Conservation (phyloP, 2,113 vertebrate genomes). For the Coracopsis vasa region DNA sequence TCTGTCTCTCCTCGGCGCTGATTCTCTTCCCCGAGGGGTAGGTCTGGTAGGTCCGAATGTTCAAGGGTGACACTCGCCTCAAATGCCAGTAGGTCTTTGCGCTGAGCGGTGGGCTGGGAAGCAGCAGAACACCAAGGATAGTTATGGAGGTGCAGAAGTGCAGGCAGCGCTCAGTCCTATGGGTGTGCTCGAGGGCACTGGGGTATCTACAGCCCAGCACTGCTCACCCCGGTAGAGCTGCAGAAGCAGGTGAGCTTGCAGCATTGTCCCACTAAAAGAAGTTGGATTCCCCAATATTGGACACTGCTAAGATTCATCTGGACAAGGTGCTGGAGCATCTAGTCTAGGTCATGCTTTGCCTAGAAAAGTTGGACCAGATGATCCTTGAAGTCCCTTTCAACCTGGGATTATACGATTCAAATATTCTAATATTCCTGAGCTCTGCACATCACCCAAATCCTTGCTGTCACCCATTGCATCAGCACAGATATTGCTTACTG, state of each 20-base stretch:
- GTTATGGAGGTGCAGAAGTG: background rate
- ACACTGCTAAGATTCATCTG: background rate
- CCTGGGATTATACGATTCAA: background rate
- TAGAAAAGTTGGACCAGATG: background rate
- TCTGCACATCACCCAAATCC: background rate
- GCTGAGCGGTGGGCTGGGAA: constrained; percentile 46
- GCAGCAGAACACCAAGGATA: background rate
- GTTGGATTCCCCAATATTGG: background rate
- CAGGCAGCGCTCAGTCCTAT: background rate
- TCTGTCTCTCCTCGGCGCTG: constrained; percentile 15
- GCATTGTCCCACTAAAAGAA: background rate
- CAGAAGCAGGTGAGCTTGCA: background rate
- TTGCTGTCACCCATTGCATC: background rate
- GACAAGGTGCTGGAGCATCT: background rate
- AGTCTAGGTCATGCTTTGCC: background rate
- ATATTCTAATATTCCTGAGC: background rate
- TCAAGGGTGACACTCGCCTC: background rate
- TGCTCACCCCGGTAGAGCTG: background rate
- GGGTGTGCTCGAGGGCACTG: background rate
- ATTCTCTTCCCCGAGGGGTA: constrained; percentile 59
- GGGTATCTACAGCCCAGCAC: background rate
- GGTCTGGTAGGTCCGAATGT: constrained; percentile 38
- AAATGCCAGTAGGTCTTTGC: constrained; percentile 15
- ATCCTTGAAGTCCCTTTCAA: background rate
- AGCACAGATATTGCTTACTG: background rate